These are phyloP conservation scores for Diuraphis noxia DNA, from an alignment of 1,140 invertebrate genomes.

Conservation along the genomic window DNA sequence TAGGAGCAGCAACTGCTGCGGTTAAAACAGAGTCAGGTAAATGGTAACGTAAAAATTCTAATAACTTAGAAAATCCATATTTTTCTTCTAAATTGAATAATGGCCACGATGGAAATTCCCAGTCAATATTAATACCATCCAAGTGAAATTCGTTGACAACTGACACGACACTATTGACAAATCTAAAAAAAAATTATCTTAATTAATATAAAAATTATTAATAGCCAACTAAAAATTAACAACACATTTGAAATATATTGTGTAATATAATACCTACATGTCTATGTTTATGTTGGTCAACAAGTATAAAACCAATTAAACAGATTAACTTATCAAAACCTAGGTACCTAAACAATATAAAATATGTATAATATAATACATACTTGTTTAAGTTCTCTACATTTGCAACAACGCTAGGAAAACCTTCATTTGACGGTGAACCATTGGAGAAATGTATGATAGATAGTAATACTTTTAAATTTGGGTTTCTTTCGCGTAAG, in stretches of 20 bases:
- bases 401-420: slow-evolving; percentile 54
- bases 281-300: too few species aligned
- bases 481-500: not conserved
- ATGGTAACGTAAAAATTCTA: slow-evolving; percentile 66
- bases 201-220: too few species aligned
- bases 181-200: slow-evolving; percentile 61
- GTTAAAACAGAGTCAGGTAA: slow-evolving; percentile 64
- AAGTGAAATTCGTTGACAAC: slow-evolving; percentile 68
- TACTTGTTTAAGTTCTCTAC: slow-evolving; percentile 61
- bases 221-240: not conserved
- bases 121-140: slow-evolving; percentile 84
- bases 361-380: slow-evolving; percentile 61
- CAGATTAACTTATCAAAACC: too few species aligned
- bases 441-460: slow-evolving; percentile 43
- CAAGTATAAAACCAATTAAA: too few species aligned
- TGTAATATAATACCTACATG: too few species aligned
- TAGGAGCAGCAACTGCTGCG: slow-evolving; percentile 75
- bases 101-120: slow-evolving; percentile 79
- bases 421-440: slow-evolving; percentile 32
- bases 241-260: too few species aligned
- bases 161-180: slow-evolving; percentile 70
- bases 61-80: slow-evolving; percentile 72
- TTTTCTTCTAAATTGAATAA: slow-evolving; percentile 60
- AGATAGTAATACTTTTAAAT: slow-evolving; percentile 38
- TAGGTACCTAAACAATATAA: too few species aligned